phyloP scores from a whole-genome alignment of 2,888 invertebrate genomes.

The Tortrix viridana region DNA sequence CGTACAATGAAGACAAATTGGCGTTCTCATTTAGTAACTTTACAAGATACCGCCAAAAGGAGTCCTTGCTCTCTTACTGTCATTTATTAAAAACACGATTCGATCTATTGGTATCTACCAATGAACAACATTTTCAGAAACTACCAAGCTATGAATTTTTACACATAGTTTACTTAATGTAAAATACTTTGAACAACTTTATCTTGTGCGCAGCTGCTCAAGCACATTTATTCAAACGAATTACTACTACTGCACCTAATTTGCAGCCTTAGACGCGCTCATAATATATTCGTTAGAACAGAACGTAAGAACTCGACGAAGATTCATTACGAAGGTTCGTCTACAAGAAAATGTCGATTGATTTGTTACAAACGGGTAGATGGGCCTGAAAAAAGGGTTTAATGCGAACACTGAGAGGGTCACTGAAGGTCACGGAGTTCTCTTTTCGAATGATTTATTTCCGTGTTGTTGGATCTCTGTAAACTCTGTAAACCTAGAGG shows the following conservation, averaged over 20 bases:
- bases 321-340: slow-evolving; percentile 11
- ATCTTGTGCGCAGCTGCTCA: too few species aligned
- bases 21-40: slow-evolving; percentile 27
- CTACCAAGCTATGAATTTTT: background rate
- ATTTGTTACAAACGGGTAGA: slow-evolving; percentile 17
- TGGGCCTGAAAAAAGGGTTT: slow-evolving; percentile 23
- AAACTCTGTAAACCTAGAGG: background rate
- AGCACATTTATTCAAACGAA: too few species aligned
- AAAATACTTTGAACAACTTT: too few species aligned
- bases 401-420: slow-evolving; percentile 18
- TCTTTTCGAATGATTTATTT: slow-evolving; percentile 22
- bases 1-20: slow-evolving; percentile 33
- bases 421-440: slow-evolving; percentile 21
- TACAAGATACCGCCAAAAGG: slow-evolving; percentile 20
- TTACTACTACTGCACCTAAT: too few species aligned
- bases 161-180: too few species aligned
- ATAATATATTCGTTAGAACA: background rate
- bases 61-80: background rate
- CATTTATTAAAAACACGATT: slow-evolving; percentile 20
- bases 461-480: slow-evolving; percentile 3
- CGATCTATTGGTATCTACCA: too few species aligned
- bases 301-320: background rate
- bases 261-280: too few species aligned
- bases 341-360: slow-evolving; percentile 21
- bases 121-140: too few species aligned